Conservation (phyloP, 1,140 invertebrate species). For the Liolophura sinensis region DNA sequence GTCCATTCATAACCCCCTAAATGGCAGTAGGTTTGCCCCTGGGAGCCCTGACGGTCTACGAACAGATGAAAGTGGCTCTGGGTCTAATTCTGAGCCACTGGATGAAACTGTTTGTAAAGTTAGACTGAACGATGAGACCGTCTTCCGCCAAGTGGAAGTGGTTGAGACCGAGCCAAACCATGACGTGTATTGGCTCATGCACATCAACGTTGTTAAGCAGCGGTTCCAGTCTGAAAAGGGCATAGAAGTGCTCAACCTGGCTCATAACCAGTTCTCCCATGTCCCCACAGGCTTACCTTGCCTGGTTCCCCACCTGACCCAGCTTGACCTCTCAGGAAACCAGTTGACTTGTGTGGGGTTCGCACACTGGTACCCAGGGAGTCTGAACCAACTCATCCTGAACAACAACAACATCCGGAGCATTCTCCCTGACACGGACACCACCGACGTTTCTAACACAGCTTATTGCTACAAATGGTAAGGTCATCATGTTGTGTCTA, state of each 20-base stretch:
- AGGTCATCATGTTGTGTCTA: no score
- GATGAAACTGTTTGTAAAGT: no score
- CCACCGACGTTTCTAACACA: not conserved
- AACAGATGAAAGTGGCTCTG: no score
- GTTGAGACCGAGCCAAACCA: no score
- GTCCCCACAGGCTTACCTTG: slow-evolving; percentile 89
- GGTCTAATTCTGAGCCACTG: no score
- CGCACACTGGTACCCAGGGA: slow-evolving; percentile 85
- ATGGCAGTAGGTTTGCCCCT: no score
- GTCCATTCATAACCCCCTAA: no score
- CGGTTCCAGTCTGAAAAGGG: slow-evolving; percentile 1
- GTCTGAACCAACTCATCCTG: slow-evolving; percentile 87
- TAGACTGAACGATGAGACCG: no score
- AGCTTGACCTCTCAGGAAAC: slow-evolving; percentile 93
- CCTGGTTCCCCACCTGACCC: slow-evolving; percentile 79
- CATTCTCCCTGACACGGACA: not conserved
- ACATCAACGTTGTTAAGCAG: no score
- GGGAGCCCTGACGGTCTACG: no score
- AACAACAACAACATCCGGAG: slow-evolving; percentile 73
- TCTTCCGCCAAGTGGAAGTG: no score
- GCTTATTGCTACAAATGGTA: not conserved
- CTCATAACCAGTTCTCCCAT: slow-evolving; percentile 86
- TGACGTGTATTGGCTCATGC: no score
- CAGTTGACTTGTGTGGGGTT: slow-evolving; percentile 74
- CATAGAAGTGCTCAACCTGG: slow-evolving; percentile 72